Evolutionary conservation across 2,113 vertebrate genomes (phyloP).

Genomic region (Tor tambroides): DNA sequence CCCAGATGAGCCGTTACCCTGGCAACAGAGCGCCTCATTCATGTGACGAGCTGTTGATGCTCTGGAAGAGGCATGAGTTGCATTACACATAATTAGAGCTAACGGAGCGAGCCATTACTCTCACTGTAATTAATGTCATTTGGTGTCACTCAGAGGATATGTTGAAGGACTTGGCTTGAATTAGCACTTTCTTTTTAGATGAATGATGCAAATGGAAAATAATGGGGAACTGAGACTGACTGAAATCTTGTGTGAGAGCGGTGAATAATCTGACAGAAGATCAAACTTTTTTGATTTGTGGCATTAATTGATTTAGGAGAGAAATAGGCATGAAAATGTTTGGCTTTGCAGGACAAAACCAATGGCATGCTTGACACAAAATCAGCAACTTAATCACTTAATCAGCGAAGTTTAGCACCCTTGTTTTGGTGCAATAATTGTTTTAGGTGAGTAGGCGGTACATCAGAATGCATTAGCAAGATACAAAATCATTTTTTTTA

Average conservation of each 20-base stretch:
- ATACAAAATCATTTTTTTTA: too few relatives aligned
- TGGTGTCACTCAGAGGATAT: constrained; percentile 51
- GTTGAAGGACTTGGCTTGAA: constrained; percentile 49
- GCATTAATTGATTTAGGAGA: background rate
- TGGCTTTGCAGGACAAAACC: background rate
- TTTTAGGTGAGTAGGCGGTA: background rate
- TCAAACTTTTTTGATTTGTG: background rate
- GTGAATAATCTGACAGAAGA: background rate
- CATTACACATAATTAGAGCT: constrained; percentile 69
- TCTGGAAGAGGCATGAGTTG: constrained; percentile 52
- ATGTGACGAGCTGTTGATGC: constrained; percentile 35
- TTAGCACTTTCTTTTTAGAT: constrained; percentile 33
- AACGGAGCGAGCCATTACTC: constrained; percentile 63
- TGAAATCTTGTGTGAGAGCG: background rate
- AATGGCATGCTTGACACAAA: background rate
- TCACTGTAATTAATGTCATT: constrained; percentile 65
- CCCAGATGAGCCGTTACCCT: constrained; percentile 46
- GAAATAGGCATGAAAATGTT: background rate
- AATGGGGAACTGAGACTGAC: background rate
- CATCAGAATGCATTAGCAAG: too few relatives aligned
- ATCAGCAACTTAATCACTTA: background rate
- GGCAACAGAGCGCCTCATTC: constrained; percentile 48
- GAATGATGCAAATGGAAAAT: constrained; percentile 30
- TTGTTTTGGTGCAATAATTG: constrained; percentile 4
- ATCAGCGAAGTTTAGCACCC: background rate